Percentiles rank a stretch among this genome's conserved stretches.
These are phyloP conservation scores for Ooceraea biroi DNA, from an alignment of 1,140 invertebrate species.

Conservation along the genomic window DNA sequence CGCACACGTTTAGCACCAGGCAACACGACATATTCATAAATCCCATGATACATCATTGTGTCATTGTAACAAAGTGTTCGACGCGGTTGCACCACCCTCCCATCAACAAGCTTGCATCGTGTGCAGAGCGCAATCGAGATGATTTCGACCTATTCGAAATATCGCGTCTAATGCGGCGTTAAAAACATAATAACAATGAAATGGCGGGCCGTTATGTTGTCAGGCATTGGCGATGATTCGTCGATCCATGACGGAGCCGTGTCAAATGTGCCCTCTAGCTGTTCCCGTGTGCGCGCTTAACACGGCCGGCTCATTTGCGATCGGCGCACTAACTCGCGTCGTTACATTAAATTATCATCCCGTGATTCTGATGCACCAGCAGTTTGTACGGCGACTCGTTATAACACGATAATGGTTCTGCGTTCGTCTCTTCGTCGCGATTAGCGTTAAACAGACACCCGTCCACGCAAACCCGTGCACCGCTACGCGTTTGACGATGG, in stretches of 20 bases:
- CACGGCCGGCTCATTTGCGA: conserved; percentile 78
- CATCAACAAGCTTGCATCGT: conserved; percentile 6
- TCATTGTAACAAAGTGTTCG: neutral
- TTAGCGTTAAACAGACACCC: conserved; percentile 63
- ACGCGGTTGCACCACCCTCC: neutral
- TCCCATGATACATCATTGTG: neutral
- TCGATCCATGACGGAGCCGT: conserved; percentile 82
- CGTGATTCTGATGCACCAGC: conserved; percentile 73
- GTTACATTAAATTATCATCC: conserved; percentile 78
- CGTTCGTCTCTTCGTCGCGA: conserved; percentile 70
- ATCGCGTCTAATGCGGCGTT: conserved; percentile 35
- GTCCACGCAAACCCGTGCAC: conserved; percentile 60
- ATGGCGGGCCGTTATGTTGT: conserved; percentile 50
- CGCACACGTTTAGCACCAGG: too few species aligned
- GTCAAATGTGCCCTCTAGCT: conserved; percentile 81
- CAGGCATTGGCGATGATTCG: conserved; percentile 80
- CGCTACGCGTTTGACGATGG: conserved; percentile 50
- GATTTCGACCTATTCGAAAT: conserved; percentile 32
- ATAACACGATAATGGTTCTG: conserved; percentile 74
- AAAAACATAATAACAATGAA: conserved; percentile 63
- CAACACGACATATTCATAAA: neutral
- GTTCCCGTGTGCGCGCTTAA: conserved; percentile 75
- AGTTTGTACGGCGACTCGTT: conserved; percentile 74
- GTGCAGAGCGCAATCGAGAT: conserved; percentile 2
- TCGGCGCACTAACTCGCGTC: conserved; percentile 74